Base-by-base conservation (phyloP, 1,140 invertebrate species). In the Bombyx mori region DNA sequence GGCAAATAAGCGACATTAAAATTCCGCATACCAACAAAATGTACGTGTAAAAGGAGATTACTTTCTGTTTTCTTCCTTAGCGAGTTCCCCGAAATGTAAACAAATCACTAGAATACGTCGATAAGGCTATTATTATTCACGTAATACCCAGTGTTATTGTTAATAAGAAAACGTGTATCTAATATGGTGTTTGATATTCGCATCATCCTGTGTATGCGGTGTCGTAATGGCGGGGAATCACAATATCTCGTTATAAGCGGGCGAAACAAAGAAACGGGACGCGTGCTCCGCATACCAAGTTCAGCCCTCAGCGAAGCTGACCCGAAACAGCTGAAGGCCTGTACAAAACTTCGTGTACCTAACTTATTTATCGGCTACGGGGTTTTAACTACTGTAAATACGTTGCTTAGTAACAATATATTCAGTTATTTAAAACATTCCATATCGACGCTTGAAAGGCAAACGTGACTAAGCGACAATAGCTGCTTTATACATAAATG, bases 241-340 rank as follows among this genome's bases (percentile, higher is more conserved):
- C 82, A 84, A 86, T 84, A 86, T 86, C 82, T 82, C 79, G 81
- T 86, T 86, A 84, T 84, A 82, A 73, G 71, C 75, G 79, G 73
- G 68, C 68, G 77, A 84, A 82, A 84, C 82, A 84, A 82, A 80
- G 79, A 79, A 82, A 79, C 45, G 62, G 62, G 60, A 68, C 68
- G 66, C 83, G 83, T 86, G 83, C 67, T 66, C 58, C 42, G 81
- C 79, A 81, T 86, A 52, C 62, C 61, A 53, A 71, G 49, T 52
- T 49, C 47, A 42, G 53, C 45, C 44, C 43, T 52, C 47, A 12
- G 44, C 45, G 47, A 9, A 52, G 52, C 52, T 54, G 58, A 58
- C 62, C 66, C 64, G 61, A 69, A 68, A 62, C 58, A 57, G 59
- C 66, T 71, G 60, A 70, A 70, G 65, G 62, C 60, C 57, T 67